Evolutionary conservation across 2,888 invertebrate species (phyloP), one percentile per base, ranked within the genome.

Genomic region (Aleiodes testaceus): DNA sequence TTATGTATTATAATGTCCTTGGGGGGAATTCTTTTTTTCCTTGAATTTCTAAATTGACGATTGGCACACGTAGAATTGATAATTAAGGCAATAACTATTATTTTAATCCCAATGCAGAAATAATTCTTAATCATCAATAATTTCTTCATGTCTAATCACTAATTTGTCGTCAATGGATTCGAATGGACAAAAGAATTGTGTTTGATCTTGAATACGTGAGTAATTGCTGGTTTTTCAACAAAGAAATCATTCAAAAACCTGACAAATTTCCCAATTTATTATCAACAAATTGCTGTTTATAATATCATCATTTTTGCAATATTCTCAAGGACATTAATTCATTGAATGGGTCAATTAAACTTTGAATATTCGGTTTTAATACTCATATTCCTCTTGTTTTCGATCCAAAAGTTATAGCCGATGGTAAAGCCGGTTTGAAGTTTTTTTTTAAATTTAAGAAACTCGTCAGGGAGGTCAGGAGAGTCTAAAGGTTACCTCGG

Each of bases 371-470:
- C 3, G 1, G 26, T 5, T 5, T 26, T 26, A 26, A 26, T 26
- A 22, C 6, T 16, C 6, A 7, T 47, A 7, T 6, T 16, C 16
- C 11, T 14, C 16, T 14, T n/a, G 4, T 7, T 12, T 47, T 47
- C 11, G 5, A 52, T 53, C 2, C 5, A 49, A n/a, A 49, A 49
- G 14, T 2, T n/a, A 45, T 45, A 45, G n/a, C 45, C 9, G 45
- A 45, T 45, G 30, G 22, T 4, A 22, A 14, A 55, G 30, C 36
- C 11, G 42, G 16, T 59, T 30, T 59, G 14, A 64, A 74, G 79
- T 80, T 78, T 79, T 72, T n/a, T 79, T 72, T 36, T 47, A 53
- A 74, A 73, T 69, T 71, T 65, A 44, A 69, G 70, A 69, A 75
- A 64, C 47, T 36, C 61, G 26, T 7, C 52, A 12, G 69, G 50